Base-by-base conservation (phyloP, 2,113 vertebrate genomes). In the Ciconia stormi region DNA sequence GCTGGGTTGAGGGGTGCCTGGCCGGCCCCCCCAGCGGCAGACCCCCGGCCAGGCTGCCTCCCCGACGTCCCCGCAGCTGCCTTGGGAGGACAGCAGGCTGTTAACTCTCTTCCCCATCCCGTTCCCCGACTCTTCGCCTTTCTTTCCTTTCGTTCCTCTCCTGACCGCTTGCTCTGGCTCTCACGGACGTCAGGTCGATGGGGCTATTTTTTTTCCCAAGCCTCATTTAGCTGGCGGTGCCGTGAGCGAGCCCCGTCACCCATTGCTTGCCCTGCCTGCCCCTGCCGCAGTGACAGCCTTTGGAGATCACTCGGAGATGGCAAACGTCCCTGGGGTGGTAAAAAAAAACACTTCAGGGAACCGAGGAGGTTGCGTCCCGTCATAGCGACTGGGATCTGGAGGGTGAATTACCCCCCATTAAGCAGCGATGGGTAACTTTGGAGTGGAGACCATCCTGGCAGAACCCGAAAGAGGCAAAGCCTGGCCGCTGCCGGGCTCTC, bases 181-280 rank as follows among this genome's bases (percentile, higher is more conserved):
- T 65, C 2, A 0, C 7, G 27, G 55, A 6, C 30, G 19, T 36
- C 2, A 4, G 63, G 40, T 69, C 4, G 0, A 6, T 55, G 47
- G 56, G 61, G 50, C 26, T 71, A 13, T 11, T 44, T 67, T 66
- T 66, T 74, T 62, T 16, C 71, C 77, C 79, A 76, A 63, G 79
- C 47, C 49, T 69, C 87, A 26, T 79, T 91, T 69, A 91, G 55
- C 69, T 3, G 0, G n/a, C 11, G 10, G 59, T 82, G 74, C 77
- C 5, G 0, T 38, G 50, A 79, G 65, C 3, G 0, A 90, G 26
- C 38, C 49, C 34, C 4, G 0, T 27, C 23, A 7, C 73, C 50
- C 55, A 36, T 5, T 19, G 30, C 81, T 70, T 18, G 4, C 50
- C 58, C 53, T 74, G 70, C 74, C 52, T 27, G 38, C 13, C 89